Conservation (phyloP, 2,888 invertebrate genomes). For the Serripes groenlandicus region DNA sequence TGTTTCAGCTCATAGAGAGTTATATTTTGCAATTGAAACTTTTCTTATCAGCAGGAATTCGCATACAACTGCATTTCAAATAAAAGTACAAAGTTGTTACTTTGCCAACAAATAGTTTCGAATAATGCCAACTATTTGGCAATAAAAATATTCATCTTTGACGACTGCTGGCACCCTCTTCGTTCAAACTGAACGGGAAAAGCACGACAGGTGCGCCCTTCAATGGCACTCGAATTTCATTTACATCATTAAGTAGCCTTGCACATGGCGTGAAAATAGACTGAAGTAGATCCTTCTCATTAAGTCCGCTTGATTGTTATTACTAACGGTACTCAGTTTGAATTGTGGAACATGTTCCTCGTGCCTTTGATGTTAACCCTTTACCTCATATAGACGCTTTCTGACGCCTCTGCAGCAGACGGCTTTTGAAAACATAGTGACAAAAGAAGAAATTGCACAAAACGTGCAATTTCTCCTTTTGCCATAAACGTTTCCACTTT, state of each 20-base stretch:
- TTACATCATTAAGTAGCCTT: conserved; percentile 14
- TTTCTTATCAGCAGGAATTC: too few species aligned
- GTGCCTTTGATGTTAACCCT: background rate
- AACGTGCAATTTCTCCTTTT: too few species aligned
- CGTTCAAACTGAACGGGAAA: background rate
- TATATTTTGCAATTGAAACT: too few species aligned
- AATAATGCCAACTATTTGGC: background rate
- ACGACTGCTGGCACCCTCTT: background rate
- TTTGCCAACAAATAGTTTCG: too few species aligned
- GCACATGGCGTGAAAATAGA: conserved; percentile 20
- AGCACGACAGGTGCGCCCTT: conserved; percentile 6
- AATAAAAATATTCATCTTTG: background rate
- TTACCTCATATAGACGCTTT: too few species aligned
- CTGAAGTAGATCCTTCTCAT: background rate
- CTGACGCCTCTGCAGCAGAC: too few species aligned
- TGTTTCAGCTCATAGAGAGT: too few species aligned
- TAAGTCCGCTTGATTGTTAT: background rate
- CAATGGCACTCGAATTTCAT: conserved; percentile 23
- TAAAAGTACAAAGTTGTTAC: too few species aligned
- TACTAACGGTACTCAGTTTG: background rate
- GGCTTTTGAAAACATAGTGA: too few species aligned
- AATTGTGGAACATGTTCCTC: background rate
- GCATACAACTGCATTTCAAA: too few species aligned
- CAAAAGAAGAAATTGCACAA: too few species aligned
- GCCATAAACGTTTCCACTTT: too few species aligned